Base-by-base conservation (phyloP, 2,797 vertebrate genomes). In the Leptodactylus fallax region DNA sequence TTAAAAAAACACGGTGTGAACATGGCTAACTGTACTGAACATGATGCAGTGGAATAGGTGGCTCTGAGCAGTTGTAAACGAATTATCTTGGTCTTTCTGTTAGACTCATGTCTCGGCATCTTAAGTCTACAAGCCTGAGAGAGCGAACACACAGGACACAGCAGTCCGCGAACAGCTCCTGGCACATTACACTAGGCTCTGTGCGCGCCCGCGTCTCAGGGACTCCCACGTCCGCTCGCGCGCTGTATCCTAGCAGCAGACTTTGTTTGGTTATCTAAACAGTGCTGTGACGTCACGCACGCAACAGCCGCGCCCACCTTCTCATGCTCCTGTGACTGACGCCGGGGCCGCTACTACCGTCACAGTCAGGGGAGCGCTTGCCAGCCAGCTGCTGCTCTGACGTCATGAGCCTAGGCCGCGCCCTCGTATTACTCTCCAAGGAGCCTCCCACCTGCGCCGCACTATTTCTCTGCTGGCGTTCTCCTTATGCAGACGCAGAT, bases 221-320 rank as follows among this genome's bases (percentile, higher is more conserved):
- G 27, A 49, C 21, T 77, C 60, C 53, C 53, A 79, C 25, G 60
- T 74, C 85, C 85, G 85, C 55, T 53, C 21, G 76, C 76, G 63
- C 85, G 72, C 90, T 63, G 93, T 94, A 94, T 93, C 93, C 93
- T 92, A 90, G 85, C 76, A 23, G 81, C 86, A 25, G 7, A 83
- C 85, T 88, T 55, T 93, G 91, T 93, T 90, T 92, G 92, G 93
- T 92, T 90, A 93, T 69, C 91, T 23, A 96, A 95, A 96, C 95
- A 96, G 49, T 85, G 85, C 92, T 92, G 92, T 61, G 63, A 81
- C 80, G 67, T 74, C 72, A 77, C 76, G 19, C 53, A 9, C 8
- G 3, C 23, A 49, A 7, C 87, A 23, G 80, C 76, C 83, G 69
- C 90, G 53, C 86, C 89, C 90, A 19, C 67, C 69, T 25, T 55